Conservation (phyloP, 2,888 invertebrate species). For the Leptopilina myrica region DNA sequence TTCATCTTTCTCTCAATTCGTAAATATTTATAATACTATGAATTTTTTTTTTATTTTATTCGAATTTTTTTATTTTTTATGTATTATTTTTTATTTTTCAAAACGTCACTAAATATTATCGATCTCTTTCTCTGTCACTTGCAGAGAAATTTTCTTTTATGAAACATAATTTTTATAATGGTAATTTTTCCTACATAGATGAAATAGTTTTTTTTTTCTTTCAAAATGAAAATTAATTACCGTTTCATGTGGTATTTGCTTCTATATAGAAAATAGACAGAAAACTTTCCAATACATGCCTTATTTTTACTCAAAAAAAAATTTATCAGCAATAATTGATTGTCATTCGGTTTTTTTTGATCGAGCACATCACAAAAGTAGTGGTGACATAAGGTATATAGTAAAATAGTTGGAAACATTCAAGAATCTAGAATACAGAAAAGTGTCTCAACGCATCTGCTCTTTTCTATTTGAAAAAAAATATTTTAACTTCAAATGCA, state of each 20-base stretch:
- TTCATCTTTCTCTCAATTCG: not conserved
- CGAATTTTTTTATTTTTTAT: not conserved
- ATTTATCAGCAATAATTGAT: not conserved
- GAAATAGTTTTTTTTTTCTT: too few species aligned
- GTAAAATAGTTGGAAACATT: not conserved
- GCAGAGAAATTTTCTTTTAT: too few species aligned
- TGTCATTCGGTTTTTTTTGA: not conserved
- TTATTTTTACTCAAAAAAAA: not conserved
- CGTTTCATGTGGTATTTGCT: too few species aligned
- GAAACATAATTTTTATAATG: too few species aligned
- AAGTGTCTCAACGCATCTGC: constrained; percentile 19
- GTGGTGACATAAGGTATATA: constrained; percentile 32
- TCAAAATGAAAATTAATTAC: too few species aligned
- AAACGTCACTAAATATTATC: too few species aligned
- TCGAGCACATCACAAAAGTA: constrained; percentile 40
- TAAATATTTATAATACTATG: not conserved
- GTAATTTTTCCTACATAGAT: too few species aligned
- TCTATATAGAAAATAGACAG: not conserved
- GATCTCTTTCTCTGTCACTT: too few species aligned
- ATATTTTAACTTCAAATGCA: constrained; percentile 9
- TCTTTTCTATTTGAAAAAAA: not conserved
- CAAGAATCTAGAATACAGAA: not conserved
- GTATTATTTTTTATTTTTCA: too few species aligned
- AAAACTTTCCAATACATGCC: not conserved
- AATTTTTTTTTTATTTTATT: not conserved